A percentile compares a stretch with the other conserved stretches of the same genome.
Evolutionary conservation across 2,113 vertebrate genomes (phyloP).

Genomic region (Felis chaus): DNA sequence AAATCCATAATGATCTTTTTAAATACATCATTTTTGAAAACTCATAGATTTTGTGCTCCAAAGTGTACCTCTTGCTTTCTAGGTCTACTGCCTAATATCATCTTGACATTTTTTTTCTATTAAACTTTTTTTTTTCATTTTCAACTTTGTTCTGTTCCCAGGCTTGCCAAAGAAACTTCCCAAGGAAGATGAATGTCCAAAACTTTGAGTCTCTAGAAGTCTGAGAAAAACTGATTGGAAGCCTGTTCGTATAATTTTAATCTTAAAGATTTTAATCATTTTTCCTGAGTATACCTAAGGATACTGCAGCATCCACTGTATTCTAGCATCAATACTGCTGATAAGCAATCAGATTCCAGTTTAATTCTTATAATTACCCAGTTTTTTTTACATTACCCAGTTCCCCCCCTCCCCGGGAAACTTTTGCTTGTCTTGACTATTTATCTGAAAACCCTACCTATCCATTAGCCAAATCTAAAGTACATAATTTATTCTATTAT

Average conservation of each 20-base stretch:
- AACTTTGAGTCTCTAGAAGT: not conserved
- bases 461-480: not conserved
- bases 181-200: not conserved
- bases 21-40: not conserved
- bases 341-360: not conserved
- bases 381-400: not conserved
- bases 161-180: not conserved
- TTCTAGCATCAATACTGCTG: not conserved
- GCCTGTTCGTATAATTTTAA: not conserved
- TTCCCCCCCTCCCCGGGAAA: not conserved
- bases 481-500: not conserved
- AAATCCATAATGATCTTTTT: not conserved
- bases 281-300: not conserved
- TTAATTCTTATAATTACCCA: not conserved
- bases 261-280: not conserved
- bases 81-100: not conserved
- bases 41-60: not conserved
- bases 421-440: not conserved
- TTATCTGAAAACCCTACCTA: not conserved
- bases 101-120: not conserved
- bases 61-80: not conserved
- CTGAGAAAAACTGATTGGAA: not conserved
- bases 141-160: not conserved
- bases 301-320: not conserved
- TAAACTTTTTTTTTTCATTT: not conserved